These are phyloP conservation scores for Accipiter cooperii DNA, from an alignment of 2,113 vertebrate species.

Conservation along the genomic window DNA sequence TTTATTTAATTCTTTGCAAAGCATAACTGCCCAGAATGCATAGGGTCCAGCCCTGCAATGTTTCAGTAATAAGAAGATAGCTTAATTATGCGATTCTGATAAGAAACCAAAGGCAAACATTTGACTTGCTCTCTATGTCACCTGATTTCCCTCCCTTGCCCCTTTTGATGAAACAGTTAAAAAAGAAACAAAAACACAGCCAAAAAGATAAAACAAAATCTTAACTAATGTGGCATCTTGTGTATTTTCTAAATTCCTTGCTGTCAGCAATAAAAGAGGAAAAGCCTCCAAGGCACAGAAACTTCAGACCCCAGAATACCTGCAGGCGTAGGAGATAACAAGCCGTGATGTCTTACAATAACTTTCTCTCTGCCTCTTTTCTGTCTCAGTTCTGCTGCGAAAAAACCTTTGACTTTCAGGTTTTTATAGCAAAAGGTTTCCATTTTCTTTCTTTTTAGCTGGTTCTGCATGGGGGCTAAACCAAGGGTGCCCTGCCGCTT, in stretches of 20 bases:
- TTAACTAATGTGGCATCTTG: background rate
- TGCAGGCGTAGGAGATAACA: background rate
- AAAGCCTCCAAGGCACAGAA: background rate
- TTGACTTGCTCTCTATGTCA: background rate
- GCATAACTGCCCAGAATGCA: background rate
- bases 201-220: constrained; percentile 13
- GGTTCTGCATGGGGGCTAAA: background rate
- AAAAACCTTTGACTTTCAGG: background rate
- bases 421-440: accelerated
- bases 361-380: background rate
- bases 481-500: accelerated
- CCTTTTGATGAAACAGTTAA: background rate
- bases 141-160: background rate
- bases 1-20: background rate
- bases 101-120: background rate
- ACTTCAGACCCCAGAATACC: background rate
- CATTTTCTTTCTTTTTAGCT: background rate
- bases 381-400: background rate
- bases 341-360: background rate
- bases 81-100: background rate
- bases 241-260: constrained; percentile 21
- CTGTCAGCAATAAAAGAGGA: background rate
- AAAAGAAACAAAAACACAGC: background rate
- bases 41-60: background rate
- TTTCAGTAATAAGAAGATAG: background rate